These are phyloP conservation scores for Gallinago jamesoni DNA, from an alignment of 2,113 vertebrate species.

Conservation along the genomic window DNA sequence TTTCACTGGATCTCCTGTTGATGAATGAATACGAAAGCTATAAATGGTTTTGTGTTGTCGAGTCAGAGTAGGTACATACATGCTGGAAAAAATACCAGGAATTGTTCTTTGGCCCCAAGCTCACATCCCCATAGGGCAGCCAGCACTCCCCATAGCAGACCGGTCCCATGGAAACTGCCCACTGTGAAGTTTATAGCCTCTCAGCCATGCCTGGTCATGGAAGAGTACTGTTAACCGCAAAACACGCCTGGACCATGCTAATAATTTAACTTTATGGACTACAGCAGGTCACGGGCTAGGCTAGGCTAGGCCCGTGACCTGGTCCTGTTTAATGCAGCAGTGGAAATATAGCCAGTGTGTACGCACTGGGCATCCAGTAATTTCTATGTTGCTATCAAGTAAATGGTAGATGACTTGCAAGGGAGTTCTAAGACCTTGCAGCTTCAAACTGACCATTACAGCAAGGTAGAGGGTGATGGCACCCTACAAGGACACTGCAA, in stretches of 20 bases:
- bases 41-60: background rate
- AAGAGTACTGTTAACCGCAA: background rate
- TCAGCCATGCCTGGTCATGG: background rate
- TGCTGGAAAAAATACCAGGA: background rate
- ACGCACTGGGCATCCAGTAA: background rate
- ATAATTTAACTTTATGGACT: background rate
- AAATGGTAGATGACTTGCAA: background rate
- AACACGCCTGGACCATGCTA: background rate
- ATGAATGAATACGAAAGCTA: background rate
- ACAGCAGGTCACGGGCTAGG: background rate
- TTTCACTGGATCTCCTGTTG: background rate
- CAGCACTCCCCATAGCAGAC: background rate
- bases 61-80: background rate
- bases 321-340: background rate
- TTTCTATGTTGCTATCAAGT: background rate
- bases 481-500: background rate
- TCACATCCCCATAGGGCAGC: background rate
- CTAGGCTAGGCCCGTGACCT: rapidly evolving
- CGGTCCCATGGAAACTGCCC: background rate
- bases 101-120: background rate
- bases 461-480: background rate
- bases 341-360: background rate
- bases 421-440: background rate
- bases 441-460: background rate
- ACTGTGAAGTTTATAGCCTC: background rate